phyloP scores from a whole-genome alignment of 2,888 invertebrate species.

The Parapristionchus giblindavisi region DNA sequence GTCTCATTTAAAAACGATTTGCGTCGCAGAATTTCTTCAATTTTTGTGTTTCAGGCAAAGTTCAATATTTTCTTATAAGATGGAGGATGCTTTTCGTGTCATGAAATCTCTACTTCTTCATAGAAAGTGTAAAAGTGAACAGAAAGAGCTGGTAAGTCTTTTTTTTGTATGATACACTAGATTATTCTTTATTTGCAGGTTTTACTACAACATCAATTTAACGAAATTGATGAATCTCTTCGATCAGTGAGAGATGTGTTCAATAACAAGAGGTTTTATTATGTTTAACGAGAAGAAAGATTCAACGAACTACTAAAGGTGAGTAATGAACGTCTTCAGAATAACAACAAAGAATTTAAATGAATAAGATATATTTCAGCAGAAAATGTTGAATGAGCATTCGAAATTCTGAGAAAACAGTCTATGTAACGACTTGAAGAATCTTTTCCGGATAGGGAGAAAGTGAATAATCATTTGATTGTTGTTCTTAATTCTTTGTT shows the following conservation, averaged over 20 bases:
- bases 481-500: constrained; percentile 41
- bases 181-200: constrained; percentile 43
- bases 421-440: constrained; percentile 42
- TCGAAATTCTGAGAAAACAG: constrained; percentile 42
- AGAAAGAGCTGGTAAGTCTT: constrained; percentile 43
- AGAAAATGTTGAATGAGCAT: constrained; percentile 41
- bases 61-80: constrained; percentile 40
- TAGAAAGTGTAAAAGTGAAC: constrained; percentile 42
- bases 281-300: constrained; percentile 40
- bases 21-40: no score
- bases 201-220: constrained; percentile 41
- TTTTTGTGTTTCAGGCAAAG: constrained; percentile 36
- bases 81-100: constrained; percentile 40
- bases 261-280: constrained; percentile 40
- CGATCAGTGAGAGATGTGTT: constrained; percentile 42
- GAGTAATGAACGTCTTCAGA: constrained; percentile 39
- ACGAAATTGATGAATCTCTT: constrained; percentile 42
- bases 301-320: no score
- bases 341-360: constrained; percentile 40
- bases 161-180: constrained; percentile 41
- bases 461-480: constrained; percentile 41
- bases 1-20: no score
- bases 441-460: constrained; percentile 40
- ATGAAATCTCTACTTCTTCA: constrained; percentile 41
- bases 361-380: constrained; percentile 42